Conservation (phyloP, 2,113 vertebrate genomes). For the Chrysemys picta region DNA sequence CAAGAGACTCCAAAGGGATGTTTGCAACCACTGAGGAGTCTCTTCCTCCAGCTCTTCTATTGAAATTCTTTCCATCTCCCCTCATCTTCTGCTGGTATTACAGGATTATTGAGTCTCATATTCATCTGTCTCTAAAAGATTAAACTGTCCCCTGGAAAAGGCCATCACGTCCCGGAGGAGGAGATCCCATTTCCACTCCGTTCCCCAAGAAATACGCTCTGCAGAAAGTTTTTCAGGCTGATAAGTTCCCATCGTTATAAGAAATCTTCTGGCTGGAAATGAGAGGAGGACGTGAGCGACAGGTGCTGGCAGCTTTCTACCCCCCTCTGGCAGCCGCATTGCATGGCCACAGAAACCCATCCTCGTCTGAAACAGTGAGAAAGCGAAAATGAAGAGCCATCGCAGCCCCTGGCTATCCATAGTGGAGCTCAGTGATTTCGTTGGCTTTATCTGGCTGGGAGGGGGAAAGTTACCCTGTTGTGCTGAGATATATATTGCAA, state of each 20-base stretch:
- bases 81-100: constrained; percentile 68
- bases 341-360: background rate
- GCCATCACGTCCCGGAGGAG: constrained; percentile 74
- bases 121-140: constrained; percentile 81
- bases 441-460: background rate
- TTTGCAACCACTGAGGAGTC: background rate
- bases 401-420: background rate
- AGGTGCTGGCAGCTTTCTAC: background rate
- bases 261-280: constrained; percentile 24
- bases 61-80: constrained; percentile 75
- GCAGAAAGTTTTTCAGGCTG: constrained; percentile 33
- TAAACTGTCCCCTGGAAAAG: constrained; percentile 80
- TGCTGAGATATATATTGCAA: background rate
- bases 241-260: background rate
- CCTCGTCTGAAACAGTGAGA: background rate
- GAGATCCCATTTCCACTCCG: constrained; percentile 66
- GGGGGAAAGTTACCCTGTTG: background rate
- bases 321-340: background rate
- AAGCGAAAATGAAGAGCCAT: background rate
- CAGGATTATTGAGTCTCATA: constrained; percentile 71
- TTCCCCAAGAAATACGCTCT: constrained; percentile 50
- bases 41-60: constrained; percentile 42
- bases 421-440: fast-evolving
- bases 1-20: background rate
- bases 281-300: background rate